Base-by-base conservation (phyloP, 2,888 invertebrate genomes). In the Asteroscopus sphinx region DNA sequence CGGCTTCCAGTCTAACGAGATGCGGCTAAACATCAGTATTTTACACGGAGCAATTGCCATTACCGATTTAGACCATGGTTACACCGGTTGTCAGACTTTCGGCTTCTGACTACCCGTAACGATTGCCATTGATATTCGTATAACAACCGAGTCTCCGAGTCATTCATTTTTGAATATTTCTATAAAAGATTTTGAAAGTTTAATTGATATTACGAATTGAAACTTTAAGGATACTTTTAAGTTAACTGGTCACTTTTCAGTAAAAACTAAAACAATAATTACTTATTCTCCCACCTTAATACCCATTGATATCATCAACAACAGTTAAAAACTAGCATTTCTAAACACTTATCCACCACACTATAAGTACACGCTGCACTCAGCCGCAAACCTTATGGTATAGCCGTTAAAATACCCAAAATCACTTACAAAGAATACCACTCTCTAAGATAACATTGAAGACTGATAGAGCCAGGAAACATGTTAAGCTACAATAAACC, bases 381-480 rank as follows among this genome's bases (percentile, higher is more conserved):
- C 45, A 17, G 11, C 32, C 12, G n/a, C 11, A 21, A 25, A 17
- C 32, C 44, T 13, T 32, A 15, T 28, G 35, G 32, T n/a, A 13
- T 11, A 49, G 47, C 56, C 52, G 60, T 65, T 44, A 56, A 55
- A 42, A 58, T 37, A 28, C 48, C 26, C 9, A 51, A 56, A 70
- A 37, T 30, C 45, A 60, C 52, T 72, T 52, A n/a, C n/a, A 32
- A 54, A 55, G 51, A 55, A 41, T 48, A 67, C 44, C 40, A 46
- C 40, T 72, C 37, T 28, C 17, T 35, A 36, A 73, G 71, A 71
- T 68, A 68, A 60, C 42, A 48, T 21, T 51, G 25, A 45, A 60
- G 26, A 41, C 26, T 9, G 30, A 53, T 41, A 60, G 33, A 66
- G 8, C 11, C 13, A 11, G 11, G n/a, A n/a, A 25, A 0, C 6